phyloP scores from a whole-genome alignment of 2,797 vertebrate species.

The Ataeniobius toweri region DNA sequence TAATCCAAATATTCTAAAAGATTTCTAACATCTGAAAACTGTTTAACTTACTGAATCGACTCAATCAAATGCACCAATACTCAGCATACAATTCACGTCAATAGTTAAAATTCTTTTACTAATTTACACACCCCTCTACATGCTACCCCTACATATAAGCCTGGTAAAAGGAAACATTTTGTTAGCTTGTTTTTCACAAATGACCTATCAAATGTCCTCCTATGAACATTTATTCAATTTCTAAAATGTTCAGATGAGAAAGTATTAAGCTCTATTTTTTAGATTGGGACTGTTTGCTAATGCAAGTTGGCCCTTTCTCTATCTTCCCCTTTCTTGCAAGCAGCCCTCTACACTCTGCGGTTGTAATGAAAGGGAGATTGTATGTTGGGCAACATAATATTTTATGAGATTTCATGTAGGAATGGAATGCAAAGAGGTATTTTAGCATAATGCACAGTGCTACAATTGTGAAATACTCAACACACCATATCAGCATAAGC shows the following conservation, averaged over 20 bases:
- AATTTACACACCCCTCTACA: background rate
- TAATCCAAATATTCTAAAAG: conserved; percentile 10
- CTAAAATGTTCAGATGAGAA: background rate
- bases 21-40: background rate
- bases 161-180: background rate
- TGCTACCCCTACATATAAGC: background rate
- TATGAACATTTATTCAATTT: background rate
- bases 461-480: background rate
- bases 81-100: background rate
- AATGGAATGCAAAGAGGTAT: background rate
- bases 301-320: background rate
- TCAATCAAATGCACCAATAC: background rate
- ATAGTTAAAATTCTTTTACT: background rate
- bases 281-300: background rate
- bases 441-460: background rate
- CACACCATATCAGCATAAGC: background rate
- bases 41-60: background rate
- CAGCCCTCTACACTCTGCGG: background rate
- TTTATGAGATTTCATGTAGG: background rate
- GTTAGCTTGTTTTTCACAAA: background rate
- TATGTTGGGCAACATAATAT: background rate
- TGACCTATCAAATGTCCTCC: background rate
- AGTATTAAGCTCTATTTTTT: background rate
- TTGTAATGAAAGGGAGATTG: too few species aligned
- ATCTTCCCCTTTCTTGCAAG: background rate